Conservation (phyloP, 2,888 invertebrate genomes). For the Caradrina kadenii region DNA sequence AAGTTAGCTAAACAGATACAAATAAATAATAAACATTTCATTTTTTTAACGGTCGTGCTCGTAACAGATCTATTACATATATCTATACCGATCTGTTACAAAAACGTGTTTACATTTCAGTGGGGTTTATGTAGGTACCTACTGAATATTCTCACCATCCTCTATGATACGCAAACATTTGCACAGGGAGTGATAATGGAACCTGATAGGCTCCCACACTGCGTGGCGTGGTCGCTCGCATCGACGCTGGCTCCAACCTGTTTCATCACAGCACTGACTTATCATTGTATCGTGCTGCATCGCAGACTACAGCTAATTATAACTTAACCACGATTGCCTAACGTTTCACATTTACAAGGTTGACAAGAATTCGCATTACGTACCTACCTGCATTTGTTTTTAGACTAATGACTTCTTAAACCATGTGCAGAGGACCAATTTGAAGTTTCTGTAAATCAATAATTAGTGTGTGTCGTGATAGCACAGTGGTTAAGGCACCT, state of each 20-base stretch:
- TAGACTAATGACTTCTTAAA: background rate
- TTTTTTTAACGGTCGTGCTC: too few relatives aligned
- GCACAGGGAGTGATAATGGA: constrained; percentile 2
- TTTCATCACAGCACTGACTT: constrained; percentile 7
- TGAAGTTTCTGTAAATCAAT: background rate
- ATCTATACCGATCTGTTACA: background rate
- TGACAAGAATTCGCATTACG: constrained; percentile 15
- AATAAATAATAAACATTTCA: too few relatives aligned
- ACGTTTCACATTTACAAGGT: constrained; percentile 46
- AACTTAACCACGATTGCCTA: constrained; percentile 29
- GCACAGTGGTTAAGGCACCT: too few relatives aligned
- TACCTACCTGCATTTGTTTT: background rate
- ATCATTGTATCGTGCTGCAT: constrained; percentile 10
- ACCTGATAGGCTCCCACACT: background rate
- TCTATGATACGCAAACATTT: constrained; percentile 10
- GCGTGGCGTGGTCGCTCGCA: background rate
- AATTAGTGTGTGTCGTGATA: too few relatives aligned
- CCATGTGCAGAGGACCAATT: background rate
- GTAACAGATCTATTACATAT: background rate
- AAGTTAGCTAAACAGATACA: background rate
- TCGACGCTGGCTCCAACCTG: background rate
- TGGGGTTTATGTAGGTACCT: background rate
- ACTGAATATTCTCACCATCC: constrained; percentile 15
- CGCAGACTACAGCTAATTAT: constrained; percentile 39
- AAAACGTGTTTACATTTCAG: background rate